Base-by-base conservation (phyloP, 2,888 invertebrate species). In the Leptinotarsa tumamoca region DNA sequence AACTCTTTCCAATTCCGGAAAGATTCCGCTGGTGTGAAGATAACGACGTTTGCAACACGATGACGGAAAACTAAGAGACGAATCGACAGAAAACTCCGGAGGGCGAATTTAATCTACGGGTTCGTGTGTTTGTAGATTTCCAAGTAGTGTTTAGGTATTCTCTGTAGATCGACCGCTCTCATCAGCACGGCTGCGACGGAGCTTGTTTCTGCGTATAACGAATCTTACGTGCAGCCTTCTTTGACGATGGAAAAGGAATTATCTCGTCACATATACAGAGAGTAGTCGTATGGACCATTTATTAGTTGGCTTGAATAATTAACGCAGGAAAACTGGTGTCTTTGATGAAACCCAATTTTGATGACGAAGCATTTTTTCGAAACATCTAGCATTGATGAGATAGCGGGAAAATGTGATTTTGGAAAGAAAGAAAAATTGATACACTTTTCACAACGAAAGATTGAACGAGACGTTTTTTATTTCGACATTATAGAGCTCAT, bases 61-160 rank as follows among this genome's bases (percentile, higher is more conserved):
- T 84, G 87, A 87, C 86, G 85, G 85, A 84, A 86, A 86, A 86
- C 86, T 86, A 86, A 86, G 85, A 87, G 87, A 87, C 87, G 87
- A 86, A 87, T 88, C 87, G 87, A 87, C 87, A 87, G 85, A 86
- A 86, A 85, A 87, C 85, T 85, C 85, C 82, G 73, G 76, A 84
- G 87, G 86, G 86, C 84, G 87, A 88, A 88, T 88, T 88, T 88
- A 88, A 88, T 88, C 87, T 87, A 84, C 85, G 83, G 83, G 79
- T 82, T 84, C 83, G 86, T 83, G 86, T 87, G 87, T 88, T 87
- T 87, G 87, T 86, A 87, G 88, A 87, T 88, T 88, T 86, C 87
- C 87, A 87, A 88, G 87, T 87, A 87, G 88, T 87, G 86, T 88
- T 88, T 88, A 86, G 86, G 88, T 88, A 88, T 88, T 88, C 88